Conservation (phyloP, 1,140 invertebrate species). For the Gonioctena quinquepunctata region DNA sequence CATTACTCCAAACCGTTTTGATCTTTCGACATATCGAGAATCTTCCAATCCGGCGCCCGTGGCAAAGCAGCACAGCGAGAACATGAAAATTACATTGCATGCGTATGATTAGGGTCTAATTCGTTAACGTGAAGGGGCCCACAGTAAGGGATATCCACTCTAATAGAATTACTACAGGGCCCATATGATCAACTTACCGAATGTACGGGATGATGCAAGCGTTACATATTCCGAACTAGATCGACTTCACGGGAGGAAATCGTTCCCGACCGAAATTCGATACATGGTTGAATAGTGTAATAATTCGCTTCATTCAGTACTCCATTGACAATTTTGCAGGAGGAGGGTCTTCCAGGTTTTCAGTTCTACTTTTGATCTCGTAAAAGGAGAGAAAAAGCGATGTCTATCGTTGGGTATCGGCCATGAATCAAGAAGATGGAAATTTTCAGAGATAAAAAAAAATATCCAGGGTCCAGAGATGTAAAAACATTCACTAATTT, state of each 20-base stretch:
- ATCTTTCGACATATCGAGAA: not conserved
- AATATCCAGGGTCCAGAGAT: too few relatives aligned
- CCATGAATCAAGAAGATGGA: too few relatives aligned
- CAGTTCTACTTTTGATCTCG: too few relatives aligned
- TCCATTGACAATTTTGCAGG: too few relatives aligned
- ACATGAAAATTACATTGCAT: constrained; percentile 28
- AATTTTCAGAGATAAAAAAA: too few relatives aligned
- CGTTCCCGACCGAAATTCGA: not conserved
- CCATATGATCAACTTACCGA: constrained; percentile 29
- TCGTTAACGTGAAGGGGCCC: constrained; percentile 25
- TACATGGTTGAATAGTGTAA: too few relatives aligned
- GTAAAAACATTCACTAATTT: too few relatives aligned
- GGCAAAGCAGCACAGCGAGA: not conserved
- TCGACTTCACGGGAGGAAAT: not conserved
- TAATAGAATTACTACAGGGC: constrained; percentile 26
- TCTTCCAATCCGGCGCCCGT: constrained; percentile 2
- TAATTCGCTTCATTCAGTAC: too few relatives aligned
- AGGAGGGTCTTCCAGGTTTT: too few relatives aligned
- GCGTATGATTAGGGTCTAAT: constrained; percentile 28
- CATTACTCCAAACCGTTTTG: too few relatives aligned
- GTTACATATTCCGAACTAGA: not conserved
- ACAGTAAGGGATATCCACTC: constrained; percentile 30
- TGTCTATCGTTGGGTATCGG: too few relatives aligned
- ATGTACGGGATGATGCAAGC: constrained; percentile 4
- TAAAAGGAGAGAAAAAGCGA: too few relatives aligned